A percentile compares a stretch with the other conserved stretches of the same genome.
phyloP scores from a whole-genome alignment of 2,888 invertebrate genomes.

The Lithophane leautieri region DNA sequence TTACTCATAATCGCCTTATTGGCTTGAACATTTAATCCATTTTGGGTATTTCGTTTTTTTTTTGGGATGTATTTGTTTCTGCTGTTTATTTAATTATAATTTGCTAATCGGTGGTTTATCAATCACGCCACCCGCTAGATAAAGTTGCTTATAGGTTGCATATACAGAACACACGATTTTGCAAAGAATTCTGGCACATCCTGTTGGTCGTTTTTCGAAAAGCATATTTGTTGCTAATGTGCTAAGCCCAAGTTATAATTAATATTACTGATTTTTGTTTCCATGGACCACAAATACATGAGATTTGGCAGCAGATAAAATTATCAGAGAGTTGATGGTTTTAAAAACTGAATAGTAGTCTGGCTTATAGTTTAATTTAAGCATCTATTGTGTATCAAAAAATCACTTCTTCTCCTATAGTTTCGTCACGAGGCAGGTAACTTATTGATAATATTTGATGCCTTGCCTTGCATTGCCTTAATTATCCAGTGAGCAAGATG shows the following conservation, averaged over 20 bases:
- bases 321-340: not conserved
- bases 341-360: not conserved
- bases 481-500: not conserved
- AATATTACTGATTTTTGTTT: not conserved
- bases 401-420: too few species aligned
- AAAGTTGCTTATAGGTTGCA: not conserved
- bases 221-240: not conserved
- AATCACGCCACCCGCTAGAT: conserved; percentile 31
- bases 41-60: conserved; percentile 5
- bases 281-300: not conserved
- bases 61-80: conserved; percentile 1
- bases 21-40: conserved; percentile 13
- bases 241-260: not conserved
- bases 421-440: not conserved
- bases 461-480: too few species aligned
- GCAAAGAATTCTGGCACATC: not conserved
- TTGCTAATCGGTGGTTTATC: conserved; percentile 44
- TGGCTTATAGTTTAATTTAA: not conserved
- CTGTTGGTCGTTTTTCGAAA: not conserved
- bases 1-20: conserved; percentile 13
- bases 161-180: not conserved
- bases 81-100: not conserved
- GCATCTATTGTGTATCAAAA: not conserved
- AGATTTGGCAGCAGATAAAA: not conserved
- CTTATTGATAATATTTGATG: not conserved